These are phyloP conservation scores for Smutsia gigantea DNA, from an alignment of 2,797 vertebrate species.

Conservation along the genomic window DNA sequence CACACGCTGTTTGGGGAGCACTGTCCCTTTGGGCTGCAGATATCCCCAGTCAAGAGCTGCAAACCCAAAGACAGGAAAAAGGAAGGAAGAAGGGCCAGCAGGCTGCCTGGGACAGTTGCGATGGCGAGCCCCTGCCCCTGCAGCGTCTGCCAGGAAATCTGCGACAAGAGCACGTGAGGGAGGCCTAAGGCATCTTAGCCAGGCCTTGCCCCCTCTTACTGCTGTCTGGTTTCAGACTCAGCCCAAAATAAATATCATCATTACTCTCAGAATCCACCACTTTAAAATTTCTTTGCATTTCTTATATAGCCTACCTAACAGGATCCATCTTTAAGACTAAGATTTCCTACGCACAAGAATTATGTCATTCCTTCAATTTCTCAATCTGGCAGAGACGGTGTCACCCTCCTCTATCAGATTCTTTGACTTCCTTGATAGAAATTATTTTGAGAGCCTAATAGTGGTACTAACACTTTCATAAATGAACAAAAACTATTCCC, in stretches of 20 bases:
- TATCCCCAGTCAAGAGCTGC: neutral
- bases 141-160: neutral
- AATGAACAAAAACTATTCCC: neutral
- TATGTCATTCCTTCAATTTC: neutral
- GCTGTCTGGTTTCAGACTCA: neutral
- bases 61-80: neutral
- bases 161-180: rapidly evolving
- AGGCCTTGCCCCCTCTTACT: neutral
- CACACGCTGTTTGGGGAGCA: neutral
- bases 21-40: neutral
- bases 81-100: neutral
- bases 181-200: neutral
- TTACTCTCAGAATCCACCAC: neutral
- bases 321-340: neutral
- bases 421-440: neutral
- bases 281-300: neutral
- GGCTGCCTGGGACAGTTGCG: rapidly evolving
- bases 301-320: neutral
- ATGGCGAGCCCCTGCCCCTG: neutral
- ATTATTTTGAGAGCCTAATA: neutral
- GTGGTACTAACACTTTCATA: neutral
- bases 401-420: neutral
- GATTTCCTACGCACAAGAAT: neutral
- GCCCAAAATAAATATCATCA: neutral
- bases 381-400: neutral